Evolutionary conservation across 2,888 invertebrate species (phyloP), one percentile per base, ranked within the genome.

Genomic region (Arrhopalites spinosus): DNA sequence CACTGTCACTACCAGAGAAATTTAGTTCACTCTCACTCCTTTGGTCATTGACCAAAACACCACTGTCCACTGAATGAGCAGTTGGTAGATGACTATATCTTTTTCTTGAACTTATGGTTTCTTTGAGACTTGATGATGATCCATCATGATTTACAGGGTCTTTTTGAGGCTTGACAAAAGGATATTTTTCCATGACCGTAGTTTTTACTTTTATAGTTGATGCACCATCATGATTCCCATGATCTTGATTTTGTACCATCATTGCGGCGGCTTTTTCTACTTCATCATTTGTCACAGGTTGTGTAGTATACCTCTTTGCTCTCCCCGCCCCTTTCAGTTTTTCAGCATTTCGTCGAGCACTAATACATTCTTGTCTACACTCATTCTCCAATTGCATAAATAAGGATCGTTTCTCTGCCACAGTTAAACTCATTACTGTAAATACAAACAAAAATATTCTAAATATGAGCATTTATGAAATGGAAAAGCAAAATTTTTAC

Each of bases 221-320:
- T n/a, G n/a, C n/a, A n/a, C n/a, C n/a, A 61, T 61, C 66, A 56
- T 20, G 53, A 73, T 45, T 30, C 50, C 50, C 64, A 53, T 25
- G 53, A 29, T 68, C 64, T 36, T 68, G 20, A 67, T 72, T 61
- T 72, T 63, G 72, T 59, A 59, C 61, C 25, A 72, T 72, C 72
- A 72, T 63, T 17, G 30, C 61, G 29, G 78, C 29, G 30, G 88
- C 88, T 82, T 88, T 87, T 75, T 86, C 85, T n/a, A 90, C 88
- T 85, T 91, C 91, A 77, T 89, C 89, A 78, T 88, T 87, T 1
- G 91, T 90, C 47, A 93, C 89, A 0, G 93, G 92, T 87, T 93
- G 92, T 1, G 92, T 92, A 81, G 89, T 89, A 86, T 90, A 91
- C 87, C 88, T 78, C 77, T 78, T 78, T 15, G 53, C 17, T 59